Conservation (phyloP, 2,797 vertebrate species). For the Neomorphus geoffroyi region DNA sequence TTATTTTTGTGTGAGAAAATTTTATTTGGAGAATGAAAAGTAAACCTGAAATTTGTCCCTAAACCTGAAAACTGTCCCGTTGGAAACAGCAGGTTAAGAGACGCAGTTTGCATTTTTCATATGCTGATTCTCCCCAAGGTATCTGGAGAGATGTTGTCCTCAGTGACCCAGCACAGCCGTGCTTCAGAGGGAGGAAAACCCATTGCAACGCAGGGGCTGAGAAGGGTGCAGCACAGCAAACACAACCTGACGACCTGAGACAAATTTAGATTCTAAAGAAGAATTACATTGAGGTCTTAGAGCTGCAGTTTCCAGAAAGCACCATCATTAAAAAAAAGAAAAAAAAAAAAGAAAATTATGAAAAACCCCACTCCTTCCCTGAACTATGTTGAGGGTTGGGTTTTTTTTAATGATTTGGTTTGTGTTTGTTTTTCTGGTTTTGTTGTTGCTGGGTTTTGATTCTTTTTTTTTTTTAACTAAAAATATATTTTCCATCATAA, state of each 20-base stretch:
- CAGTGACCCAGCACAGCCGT: background rate
- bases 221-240: background rate
- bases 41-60: background rate
- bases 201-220: background rate
- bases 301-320: background rate
- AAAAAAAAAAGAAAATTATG: background rate
- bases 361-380: background rate
- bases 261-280: background rate
- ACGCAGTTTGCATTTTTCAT: background rate
- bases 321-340: background rate
- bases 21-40: background rate
- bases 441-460: too few species aligned
- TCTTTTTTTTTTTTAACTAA: too few species aligned
- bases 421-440: too few species aligned
- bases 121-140: background rate
- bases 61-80: background rate
- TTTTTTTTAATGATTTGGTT: too few species aligned
- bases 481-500: background rate
- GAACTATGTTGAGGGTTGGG: background rate
- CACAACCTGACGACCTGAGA: background rate
- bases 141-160: background rate
- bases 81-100: background rate
- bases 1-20: background rate
- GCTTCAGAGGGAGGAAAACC: background rate
- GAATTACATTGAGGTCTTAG: background rate